A percentile compares a stretch with the other conserved stretches of the same genome.
Conservation (phyloP, 2,113 vertebrate genomes). For the Solea solea region DNA sequence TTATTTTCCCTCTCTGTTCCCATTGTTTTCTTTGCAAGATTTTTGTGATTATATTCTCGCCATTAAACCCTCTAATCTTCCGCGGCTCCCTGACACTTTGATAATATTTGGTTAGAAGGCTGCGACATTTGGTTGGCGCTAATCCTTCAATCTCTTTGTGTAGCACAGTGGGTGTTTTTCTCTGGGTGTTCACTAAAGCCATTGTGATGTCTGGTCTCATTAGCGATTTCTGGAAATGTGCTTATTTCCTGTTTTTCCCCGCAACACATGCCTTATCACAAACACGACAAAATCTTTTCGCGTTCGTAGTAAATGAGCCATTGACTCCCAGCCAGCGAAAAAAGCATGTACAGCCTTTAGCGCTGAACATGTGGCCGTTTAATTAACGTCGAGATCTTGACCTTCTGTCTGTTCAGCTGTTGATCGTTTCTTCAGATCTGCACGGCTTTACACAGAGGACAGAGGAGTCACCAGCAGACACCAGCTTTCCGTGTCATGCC, state of each 20-base stretch:
- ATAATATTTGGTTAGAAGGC: slow-evolving; percentile 12
- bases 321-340: neutral
- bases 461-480: neutral
- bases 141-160: slow-evolving; percentile 3
- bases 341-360: too few species aligned
- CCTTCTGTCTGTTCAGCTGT: neutral
- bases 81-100: neutral
- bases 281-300: slow-evolving; percentile 2
- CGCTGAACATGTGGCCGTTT: neutral
- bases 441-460: neutral
- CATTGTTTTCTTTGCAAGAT: neutral
- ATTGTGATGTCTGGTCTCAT: slow-evolving; percentile 4
- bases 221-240: neutral
- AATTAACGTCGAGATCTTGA: slow-evolving; percentile 3
- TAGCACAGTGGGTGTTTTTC: neutral
- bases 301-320: neutral
- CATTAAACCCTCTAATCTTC: slow-evolving; percentile 19
- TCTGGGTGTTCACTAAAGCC: neutral
- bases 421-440: neutral
- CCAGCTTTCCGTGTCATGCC: neutral
- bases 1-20: neutral
- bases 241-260: slow-evolving; percentile 25
- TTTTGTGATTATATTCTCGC: slow-evolving; percentile 14
- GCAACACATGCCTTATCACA: neutral
- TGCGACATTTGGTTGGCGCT: slow-evolving; percentile 3